phyloP scores from a whole-genome alignment of 2,888 invertebrate genomes.

The Rhingia campestris region DNA sequence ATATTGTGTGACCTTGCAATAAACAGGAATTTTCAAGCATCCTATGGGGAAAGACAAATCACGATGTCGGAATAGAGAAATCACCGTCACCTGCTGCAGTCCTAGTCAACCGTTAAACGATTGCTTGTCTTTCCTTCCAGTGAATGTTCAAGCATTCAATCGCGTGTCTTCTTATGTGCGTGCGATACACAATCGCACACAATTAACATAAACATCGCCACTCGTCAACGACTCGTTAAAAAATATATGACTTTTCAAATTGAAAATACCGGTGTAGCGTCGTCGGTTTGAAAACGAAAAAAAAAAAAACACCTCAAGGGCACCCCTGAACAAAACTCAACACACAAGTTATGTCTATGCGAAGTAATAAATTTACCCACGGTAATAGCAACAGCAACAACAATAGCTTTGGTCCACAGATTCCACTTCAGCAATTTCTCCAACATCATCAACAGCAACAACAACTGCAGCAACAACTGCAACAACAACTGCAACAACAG shows the following conservation, averaged over 20 bases:
- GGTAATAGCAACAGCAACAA: constrained; percentile 77
- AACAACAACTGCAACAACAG: constrained; percentile 78
- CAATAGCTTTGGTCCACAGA: constrained; percentile 74
- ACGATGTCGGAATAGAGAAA: neutral
- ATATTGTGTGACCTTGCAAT: constrained; percentile 21
- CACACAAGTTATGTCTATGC: constrained; percentile 80
- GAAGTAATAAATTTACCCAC: constrained; percentile 80
- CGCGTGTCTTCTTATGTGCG: constrained; percentile 51
- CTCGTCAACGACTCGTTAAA: constrained; percentile 42
- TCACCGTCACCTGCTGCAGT: neutral
- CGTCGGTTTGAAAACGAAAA: constrained; percentile 29
- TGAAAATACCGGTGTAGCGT: constrained; percentile 7
- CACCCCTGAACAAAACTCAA: neutral
- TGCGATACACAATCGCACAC: constrained; percentile 21
- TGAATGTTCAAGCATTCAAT: constrained; percentile 23
- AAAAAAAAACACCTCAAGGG: constrained; percentile 1
- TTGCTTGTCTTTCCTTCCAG: neutral
- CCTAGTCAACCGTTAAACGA: neutral
- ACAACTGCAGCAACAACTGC: constrained; percentile 76
- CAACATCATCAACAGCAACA: constrained; percentile 78
- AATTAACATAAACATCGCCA: constrained; percentile 28
- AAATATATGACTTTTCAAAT: neutral
- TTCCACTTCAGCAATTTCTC: constrained; percentile 67
- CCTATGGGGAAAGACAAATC: no score
- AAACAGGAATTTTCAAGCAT: no score